Base-by-base conservation (phyloP, 2,888 invertebrate species). In the Clistopyga incitator region DNA sequence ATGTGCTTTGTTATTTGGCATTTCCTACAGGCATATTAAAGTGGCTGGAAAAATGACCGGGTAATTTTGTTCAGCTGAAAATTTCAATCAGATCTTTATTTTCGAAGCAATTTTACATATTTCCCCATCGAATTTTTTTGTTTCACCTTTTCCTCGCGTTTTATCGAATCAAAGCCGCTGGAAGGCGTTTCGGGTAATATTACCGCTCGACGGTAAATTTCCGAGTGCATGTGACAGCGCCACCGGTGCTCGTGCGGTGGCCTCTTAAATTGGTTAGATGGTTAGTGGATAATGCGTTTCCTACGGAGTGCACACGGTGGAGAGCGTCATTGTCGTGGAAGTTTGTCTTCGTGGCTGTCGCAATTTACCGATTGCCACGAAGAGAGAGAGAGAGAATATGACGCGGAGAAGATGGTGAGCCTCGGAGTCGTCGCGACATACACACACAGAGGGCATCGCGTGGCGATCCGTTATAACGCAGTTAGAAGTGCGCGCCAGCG, bases 381-480 rank as follows among this genome's bases (percentile, higher is more conserved):
- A 29, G 29, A 29, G 29, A 29, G 29, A 29, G 29, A 29, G 29
- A 29, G 65, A 54, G 47, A 75, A 68, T 47, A 84, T 81, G 81
- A 81, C 72, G 77, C 52, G 80, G 71, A 47, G 45, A 81, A 84
- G 85, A 82, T 85, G 75, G 82, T 25, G 52, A 84, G 75, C 78
- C 76, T 67, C 77, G 74, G 71, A 84, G 87, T 74, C 84, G 68
- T 42, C 34, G 47, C 54, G 61, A 50, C 23, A 18, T 29, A 78
- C 47, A 67, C 47, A 67, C 42, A 20, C 47, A 52, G 80, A 61
- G 72, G 59, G 78, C 70, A 78, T 84, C 84, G 84, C 81, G 81
- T 81, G 90, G 88, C 88, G 88, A 90, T 86, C 91, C 91, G 91
- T 91, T 91, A 91, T 90, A 88, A 91, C 89, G 91, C 90, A 88